Percentiles rank a stretch among this genome's conserved stretches.
These are phyloP conservation scores for Esox lucius DNA, from an alignment of 2,797 vertebrate species.

Conservation along the genomic window DNA sequence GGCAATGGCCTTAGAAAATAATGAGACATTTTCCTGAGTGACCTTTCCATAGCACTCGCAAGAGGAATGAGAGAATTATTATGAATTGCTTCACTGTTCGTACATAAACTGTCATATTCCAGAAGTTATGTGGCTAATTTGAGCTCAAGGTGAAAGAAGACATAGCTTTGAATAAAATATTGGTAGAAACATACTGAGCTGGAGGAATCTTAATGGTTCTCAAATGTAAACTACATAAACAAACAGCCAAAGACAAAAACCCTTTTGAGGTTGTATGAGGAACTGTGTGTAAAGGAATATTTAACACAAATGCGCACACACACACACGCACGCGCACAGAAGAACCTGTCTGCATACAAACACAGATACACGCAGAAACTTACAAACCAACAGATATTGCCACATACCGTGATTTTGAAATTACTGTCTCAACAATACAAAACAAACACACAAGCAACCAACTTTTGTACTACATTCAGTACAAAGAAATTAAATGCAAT, in stretches of 20 bases:
- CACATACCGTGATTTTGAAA: neutral
- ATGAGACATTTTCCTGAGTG: constrained; percentile 8
- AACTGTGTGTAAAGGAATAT: too few relatives aligned
- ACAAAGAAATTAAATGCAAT: too few relatives aligned
- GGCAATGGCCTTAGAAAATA: constrained; percentile 25
- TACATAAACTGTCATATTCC: neutral
- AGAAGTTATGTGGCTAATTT: neutral
- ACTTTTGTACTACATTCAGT: too few relatives aligned
- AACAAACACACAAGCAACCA: too few relatives aligned
- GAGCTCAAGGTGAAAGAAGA: neutral
- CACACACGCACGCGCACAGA: neutral
- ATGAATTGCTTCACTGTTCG: neutral
- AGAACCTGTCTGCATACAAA: neutral
- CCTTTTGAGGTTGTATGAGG: too few relatives aligned
- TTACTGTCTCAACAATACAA: too few relatives aligned
- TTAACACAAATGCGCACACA: neutral
- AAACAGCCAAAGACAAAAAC: too few relatives aligned
- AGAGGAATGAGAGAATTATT: neutral
- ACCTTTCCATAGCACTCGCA: constrained; percentile 18
- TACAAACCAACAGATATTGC: neutral
- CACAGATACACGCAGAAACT: neutral
- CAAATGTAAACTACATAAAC: neutral
- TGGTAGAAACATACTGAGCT: neutral
- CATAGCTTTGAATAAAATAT: neutral
- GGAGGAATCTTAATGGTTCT: neutral